A percentile compares a stretch with the other conserved stretches of the same genome.
Conservation (phyloP, 1,140 invertebrate species). For the Aphelenchoides fujianensis region DNA sequence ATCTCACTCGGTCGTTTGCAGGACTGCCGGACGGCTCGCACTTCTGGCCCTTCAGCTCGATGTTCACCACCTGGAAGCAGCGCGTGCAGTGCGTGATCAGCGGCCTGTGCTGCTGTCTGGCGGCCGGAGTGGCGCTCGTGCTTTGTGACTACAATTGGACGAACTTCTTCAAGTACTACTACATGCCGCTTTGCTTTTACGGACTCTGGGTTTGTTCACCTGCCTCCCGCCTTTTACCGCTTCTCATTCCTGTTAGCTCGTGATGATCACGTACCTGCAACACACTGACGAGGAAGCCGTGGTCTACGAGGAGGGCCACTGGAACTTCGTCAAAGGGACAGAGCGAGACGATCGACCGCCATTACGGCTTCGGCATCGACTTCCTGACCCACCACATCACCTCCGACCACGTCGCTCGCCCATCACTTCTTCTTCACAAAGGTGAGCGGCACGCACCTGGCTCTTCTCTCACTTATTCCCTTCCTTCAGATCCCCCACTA, state of each 20-base stretch:
- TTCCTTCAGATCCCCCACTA: constrained; percentile 65
- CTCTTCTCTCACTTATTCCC: too few relatives aligned
- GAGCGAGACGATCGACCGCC: constrained; percentile 63
- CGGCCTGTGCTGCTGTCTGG: constrained; percentile 48
- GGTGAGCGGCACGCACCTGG: constrained; percentile 64
- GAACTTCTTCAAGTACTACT: constrained; percentile 61
- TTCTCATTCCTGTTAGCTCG: constrained; percentile 48
- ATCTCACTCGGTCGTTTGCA: constrained; percentile 53
- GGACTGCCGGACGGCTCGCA: constrained; percentile 59
- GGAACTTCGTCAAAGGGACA: constrained; percentile 65
- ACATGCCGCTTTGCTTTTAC: constrained; percentile 63
- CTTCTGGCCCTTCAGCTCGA: constrained; percentile 49
- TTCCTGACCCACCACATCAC: constrained; percentile 63
- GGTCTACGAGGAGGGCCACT: constrained; percentile 63
- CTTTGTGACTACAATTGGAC: constrained; percentile 53
- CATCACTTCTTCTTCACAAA: constrained; percentile 65
- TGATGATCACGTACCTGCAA: constrained; percentile 65
- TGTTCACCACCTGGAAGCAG: constrained; percentile 49
- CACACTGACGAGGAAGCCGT: constrained; percentile 63
- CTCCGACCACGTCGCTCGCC: constrained; percentile 62
- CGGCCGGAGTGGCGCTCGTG: constrained; percentile 52
- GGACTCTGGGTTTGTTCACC: constrained; percentile 46
- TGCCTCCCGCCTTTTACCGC: not conserved
- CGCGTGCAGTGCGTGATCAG: constrained; percentile 54
- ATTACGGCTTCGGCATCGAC: constrained; percentile 64